Evolutionary conservation across 2,888 invertebrate species (phyloP), one percentile per base, ranked within the genome.

Genomic region (Crocallis elinguaria): DNA sequence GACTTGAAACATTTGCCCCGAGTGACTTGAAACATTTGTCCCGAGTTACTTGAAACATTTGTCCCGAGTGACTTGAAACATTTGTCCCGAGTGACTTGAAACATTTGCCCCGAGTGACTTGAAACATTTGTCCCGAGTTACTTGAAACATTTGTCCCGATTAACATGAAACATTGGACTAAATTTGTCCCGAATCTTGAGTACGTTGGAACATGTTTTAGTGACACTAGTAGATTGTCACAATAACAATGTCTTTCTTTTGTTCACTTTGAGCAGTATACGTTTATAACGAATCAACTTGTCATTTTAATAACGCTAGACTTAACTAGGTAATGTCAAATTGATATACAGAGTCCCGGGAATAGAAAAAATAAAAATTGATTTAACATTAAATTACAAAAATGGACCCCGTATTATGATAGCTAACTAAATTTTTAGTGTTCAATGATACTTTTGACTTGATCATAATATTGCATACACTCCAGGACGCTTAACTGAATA

Each of bases 301-400:
- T 82, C 88, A 89, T 87, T 85, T 91, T 88, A 85, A 73, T 66
- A 62, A 90, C 89, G 53, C 90, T 91, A 89, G 88, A 86, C 54
- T 48, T 44, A 62, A 84, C 89, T 91, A 91, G 89, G 90, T 90
- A 91, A 90, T 86, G 88, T 86, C 90, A 90, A 91, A 89, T 91
- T 77, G 88, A 75, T 66, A 64, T 57, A 33, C 48, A 21, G 49
- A 41, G 42, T 17, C 44, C 36, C 25, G 12, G 16, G 25, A 43
- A 37, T 30, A 50, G 29, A 19, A 38, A 45, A 25, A 50, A 57
- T 27, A 45, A 23, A 33, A 30, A 23, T 53, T 37, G 6, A 12
- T 50, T 30, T 11, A 41, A 42, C 19, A 36, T 19, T 37, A 38
- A n/a, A 36, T 42, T 44, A 44, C 38, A 59, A 52, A 41, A 35